Conservation (phyloP, 2,888 invertebrate species). For the Oegoconia quadripuncta region DNA sequence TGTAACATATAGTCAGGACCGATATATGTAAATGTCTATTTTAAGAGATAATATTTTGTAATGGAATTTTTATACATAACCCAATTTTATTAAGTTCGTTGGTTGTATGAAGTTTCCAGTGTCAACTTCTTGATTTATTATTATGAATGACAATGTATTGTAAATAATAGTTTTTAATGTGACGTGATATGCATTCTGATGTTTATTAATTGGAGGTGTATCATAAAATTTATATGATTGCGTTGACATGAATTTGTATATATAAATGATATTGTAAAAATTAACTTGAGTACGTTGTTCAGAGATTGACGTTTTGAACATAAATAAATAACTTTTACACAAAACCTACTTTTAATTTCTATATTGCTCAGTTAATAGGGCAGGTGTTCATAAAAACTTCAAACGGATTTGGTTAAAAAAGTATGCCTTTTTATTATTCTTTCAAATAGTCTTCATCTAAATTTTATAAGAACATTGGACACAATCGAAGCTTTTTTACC, state of each 20-base stretch:
- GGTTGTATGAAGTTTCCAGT: constrained; percentile 60
- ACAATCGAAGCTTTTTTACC: constrained; percentile 79
- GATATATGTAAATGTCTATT: constrained; percentile 60
- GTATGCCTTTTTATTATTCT: constrained; percentile 79
- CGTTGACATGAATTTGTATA: constrained; percentile 72
- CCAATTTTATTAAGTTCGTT: constrained; percentile 55
- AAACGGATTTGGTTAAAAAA: constrained; percentile 75
- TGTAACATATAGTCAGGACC: constrained; percentile 55
- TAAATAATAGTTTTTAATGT: constrained; percentile 61
- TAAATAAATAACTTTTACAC: constrained; percentile 77
- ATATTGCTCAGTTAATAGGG: too few relatives aligned
- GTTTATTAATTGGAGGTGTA: constrained; percentile 64
- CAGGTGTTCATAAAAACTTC: constrained; percentile 38
- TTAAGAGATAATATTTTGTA: constrained; percentile 70
- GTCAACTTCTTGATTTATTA: constrained; percentile 49
- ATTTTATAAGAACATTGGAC: constrained; percentile 80
- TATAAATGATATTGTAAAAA: constrained; percentile 75
- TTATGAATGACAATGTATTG: constrained; percentile 52
- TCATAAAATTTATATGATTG: constrained; percentile 71
- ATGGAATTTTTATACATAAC: constrained; percentile 69
- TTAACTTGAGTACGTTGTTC: constrained; percentile 71
- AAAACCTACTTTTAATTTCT: constrained; percentile 18
- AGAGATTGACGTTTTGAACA: constrained; percentile 71
- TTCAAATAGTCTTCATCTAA: constrained; percentile 80
- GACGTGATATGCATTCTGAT: constrained; percentile 72